Conservation (phyloP, 2,888 invertebrate species). For the Electrophaes corylata region DNA sequence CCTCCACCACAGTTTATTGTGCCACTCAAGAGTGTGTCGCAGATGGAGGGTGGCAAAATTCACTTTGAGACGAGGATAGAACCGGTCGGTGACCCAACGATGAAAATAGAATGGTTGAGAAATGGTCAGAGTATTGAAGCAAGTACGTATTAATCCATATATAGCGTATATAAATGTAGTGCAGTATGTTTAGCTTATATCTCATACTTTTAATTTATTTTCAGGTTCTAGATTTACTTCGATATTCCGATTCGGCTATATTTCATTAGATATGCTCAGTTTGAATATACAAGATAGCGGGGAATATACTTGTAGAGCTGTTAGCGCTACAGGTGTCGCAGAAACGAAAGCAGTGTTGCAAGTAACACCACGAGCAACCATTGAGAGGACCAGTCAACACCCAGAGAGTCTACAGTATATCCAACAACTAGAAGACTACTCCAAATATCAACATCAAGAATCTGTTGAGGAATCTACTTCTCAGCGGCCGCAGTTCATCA, state of each 20-base stretch:
- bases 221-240: constrained; percentile 97
- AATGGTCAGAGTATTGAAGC: constrained; percentile 96
- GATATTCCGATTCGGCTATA: constrained; percentile 98
- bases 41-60: constrained; percentile 95
- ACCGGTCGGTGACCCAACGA: constrained; percentile 97
- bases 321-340: constrained; percentile 93
- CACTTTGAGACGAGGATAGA: constrained; percentile 99
- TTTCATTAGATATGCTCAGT: constrained; percentile 95
- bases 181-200: not conserved
- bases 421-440: constrained; percentile 95
- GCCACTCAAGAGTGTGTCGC: constrained; percentile 91
- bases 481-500: constrained; percentile 94
- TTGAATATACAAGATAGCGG: constrained; percentile 94
- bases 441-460: constrained; percentile 93
- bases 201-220: constrained; percentile 39
- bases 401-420: constrained; percentile 96
- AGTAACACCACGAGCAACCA: constrained; percentile 91
- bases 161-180: not conserved
- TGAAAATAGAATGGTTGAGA: constrained; percentile 98
- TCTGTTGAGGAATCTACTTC: constrained; percentile 91
- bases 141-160: constrained; percentile 85
- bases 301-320: constrained; percentile 94
- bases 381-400: constrained; percentile 95
- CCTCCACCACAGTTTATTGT: constrained; percentile 96
- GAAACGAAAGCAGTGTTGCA: constrained; percentile 93